Evolutionary conservation across 1,140 invertebrate genomes (phyloP), one percentile per base, ranked within the genome.

Genomic region (Saccostrea glomerata): DNA sequence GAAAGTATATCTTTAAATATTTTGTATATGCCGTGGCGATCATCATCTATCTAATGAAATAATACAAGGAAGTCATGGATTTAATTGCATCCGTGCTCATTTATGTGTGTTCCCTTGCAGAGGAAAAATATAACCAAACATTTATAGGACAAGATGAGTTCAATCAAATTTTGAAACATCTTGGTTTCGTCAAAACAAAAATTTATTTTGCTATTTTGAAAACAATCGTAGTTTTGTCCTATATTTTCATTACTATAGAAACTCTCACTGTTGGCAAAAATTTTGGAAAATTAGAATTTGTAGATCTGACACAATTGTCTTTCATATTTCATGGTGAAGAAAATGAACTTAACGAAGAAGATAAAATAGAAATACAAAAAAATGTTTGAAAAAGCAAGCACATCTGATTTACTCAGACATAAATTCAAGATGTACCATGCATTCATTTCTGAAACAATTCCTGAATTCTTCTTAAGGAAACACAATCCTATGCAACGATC

Each of bases 291-390:
- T 63, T 63, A 63, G 58, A 63, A 63, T 63, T 63, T 63, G 15
- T 63, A 3, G 58, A 63, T 5, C n/a, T 63, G n/a, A 63, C 58
- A 20, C 58, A 63, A 63, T 63, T 63, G 58, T 63, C 58, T 20
- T 20, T 63, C 17, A 20, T 63, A 17, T 20, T 63, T n/a, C 3
- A 63, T 17, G 17, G 3, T 63, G 58, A 17, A 6, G 17, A 63
- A 63, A 6, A 63, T 6, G n/a, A 6, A 6, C 58, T 63, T 20
- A 63, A 63, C 58, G 15, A 63, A n/a, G 58, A 63, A 63, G 17
- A 63, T 63, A 63, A 63, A n/a, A 63, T 20, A 63, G 58, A 63
- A 63, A n/a, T 63, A 63, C 58, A 63, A 63, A 63, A 63, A 63
- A 63, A 63, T 63, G 5, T 63, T 63, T 63, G n/a, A 63, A n/a